A percentile compares a stretch with the other conserved stretches of the same genome.
Conservation (phyloP, 2,888 invertebrate genomes). For the Prenolepis imparis region DNA sequence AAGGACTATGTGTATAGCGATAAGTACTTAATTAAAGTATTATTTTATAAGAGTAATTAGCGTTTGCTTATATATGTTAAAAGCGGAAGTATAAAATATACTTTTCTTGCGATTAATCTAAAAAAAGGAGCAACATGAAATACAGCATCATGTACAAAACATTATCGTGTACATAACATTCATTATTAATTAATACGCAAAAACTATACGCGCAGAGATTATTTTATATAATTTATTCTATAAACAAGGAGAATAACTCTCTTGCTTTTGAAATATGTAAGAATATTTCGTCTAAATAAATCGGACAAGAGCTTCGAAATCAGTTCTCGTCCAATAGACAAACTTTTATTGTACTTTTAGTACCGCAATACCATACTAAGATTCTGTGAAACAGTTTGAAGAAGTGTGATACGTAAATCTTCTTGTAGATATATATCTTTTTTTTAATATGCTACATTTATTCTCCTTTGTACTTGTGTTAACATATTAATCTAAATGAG, state of each 20-base stretch:
- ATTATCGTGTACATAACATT: conserved; percentile 33
- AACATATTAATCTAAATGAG: conserved; percentile 62
- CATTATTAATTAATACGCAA: not conserved
- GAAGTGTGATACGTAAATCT: conserved; percentile 13
- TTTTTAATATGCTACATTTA: conserved; percentile 58
- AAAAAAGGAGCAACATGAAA: conserved; percentile 70
- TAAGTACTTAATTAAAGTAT: conserved; percentile 79
- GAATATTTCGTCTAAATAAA: not conserved
- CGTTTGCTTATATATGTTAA: conserved; percentile 72
- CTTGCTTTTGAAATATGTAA: not conserved
- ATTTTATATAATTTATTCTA: conserved; percentile 2
- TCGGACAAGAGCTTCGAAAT: not conserved
- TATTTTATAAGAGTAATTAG: conserved; percentile 73
- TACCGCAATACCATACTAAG: conserved; percentile 35
- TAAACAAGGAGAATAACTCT: conserved; percentile 1
- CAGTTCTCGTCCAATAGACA: not conserved
- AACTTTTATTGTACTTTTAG: not conserved
- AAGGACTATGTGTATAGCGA: conserved; percentile 52
- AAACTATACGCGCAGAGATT: not conserved
- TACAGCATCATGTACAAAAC: conserved; percentile 71
- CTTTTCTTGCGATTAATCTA: conserved; percentile 64
- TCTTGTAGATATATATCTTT: conserved; percentile 13
- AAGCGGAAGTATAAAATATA: conserved; percentile 79
- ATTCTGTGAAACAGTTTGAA: conserved; percentile 47
- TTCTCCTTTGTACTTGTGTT: conserved; percentile 70